Conservation (phyloP, 1,140 invertebrate species). For the Trichogramma pretiosum region DNA sequence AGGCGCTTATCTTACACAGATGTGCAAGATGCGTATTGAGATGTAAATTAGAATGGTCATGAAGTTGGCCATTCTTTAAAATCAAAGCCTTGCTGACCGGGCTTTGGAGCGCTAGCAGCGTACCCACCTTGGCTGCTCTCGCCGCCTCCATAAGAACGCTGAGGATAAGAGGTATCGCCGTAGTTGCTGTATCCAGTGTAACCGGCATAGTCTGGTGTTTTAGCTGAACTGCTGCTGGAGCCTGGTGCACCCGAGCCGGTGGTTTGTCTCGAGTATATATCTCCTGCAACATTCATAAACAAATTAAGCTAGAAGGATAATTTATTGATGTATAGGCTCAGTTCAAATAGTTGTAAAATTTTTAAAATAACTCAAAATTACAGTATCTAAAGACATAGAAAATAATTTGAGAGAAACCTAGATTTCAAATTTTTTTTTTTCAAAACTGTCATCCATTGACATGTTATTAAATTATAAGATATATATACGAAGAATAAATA, state of each 20-base stretch:
- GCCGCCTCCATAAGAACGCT: conserved; percentile 43
- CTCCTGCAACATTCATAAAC: conserved; percentile 43
- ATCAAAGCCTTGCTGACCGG: conserved; percentile 51
- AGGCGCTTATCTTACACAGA: conserved; percentile 32
- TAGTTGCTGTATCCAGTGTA: conserved; percentile 48
- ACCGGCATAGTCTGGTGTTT: conserved; percentile 42
- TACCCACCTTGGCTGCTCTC: conserved; percentile 51
- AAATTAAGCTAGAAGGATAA: too few species aligned
- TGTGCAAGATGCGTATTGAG: conserved; percentile 15
- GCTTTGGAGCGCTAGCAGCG: conserved; percentile 46
- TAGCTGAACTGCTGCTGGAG: conserved; percentile 46
- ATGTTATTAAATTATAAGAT: too few species aligned
- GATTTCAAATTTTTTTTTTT: too few species aligned
- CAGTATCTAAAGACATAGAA: too few species aligned
- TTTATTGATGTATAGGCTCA: too few species aligned
- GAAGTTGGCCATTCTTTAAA: conserved; percentile 54
- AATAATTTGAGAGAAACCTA: too few species aligned
- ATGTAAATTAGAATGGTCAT: conserved; percentile 48
- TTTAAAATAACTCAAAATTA: too few species aligned
- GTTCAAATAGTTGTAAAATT: too few species aligned
- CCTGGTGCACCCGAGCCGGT: conserved; percentile 47
- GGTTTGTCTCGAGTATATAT: conserved; percentile 49
- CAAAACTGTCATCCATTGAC: too few species aligned
- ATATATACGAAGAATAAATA: too few species aligned
- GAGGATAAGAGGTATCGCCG: conserved; percentile 44